Conservation (phyloP, 2,113 vertebrate genomes). For the Burhinus bistriatus region DNA sequence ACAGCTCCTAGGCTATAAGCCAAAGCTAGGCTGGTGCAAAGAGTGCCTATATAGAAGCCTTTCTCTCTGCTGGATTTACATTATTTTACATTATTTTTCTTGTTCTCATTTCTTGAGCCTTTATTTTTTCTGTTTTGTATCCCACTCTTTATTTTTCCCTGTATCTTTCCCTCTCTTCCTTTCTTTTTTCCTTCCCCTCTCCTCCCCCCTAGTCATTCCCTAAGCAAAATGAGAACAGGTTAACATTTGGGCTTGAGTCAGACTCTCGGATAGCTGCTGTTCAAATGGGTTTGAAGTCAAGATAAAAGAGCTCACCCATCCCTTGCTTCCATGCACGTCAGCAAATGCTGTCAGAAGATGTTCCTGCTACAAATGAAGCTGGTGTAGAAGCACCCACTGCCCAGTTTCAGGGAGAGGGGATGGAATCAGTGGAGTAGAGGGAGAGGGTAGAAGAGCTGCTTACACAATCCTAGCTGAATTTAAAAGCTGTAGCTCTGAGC, state of each 20-base stretch:
- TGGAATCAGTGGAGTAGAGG: not conserved
- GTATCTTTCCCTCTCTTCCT: not conserved
- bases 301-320: constrained; percentile 62
- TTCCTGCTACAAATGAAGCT: not conserved
- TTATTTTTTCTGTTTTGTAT: not conserved
- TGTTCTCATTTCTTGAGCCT: not conserved
- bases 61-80: not conserved
- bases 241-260: not conserved
- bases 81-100: not conserved
- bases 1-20: not conserved
- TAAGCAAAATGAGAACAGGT: not conserved
- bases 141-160: not conserved
- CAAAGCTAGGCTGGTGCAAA: not conserved
- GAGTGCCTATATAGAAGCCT: not conserved
- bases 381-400: not conserved
- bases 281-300: constrained; percentile 24
- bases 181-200: not conserved
- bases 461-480: not conserved
- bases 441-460: not conserved
- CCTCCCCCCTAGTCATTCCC: not conserved
- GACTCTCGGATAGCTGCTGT: not conserved
- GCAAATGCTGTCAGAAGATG: constrained; percentile 19
- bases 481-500: not conserved
- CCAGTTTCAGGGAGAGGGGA: not conserved
- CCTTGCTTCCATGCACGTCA: constrained; percentile 41